Evolutionary conservation across 2,888 invertebrate species (phyloP).

Genomic region (Melieria crassipennis): DNA sequence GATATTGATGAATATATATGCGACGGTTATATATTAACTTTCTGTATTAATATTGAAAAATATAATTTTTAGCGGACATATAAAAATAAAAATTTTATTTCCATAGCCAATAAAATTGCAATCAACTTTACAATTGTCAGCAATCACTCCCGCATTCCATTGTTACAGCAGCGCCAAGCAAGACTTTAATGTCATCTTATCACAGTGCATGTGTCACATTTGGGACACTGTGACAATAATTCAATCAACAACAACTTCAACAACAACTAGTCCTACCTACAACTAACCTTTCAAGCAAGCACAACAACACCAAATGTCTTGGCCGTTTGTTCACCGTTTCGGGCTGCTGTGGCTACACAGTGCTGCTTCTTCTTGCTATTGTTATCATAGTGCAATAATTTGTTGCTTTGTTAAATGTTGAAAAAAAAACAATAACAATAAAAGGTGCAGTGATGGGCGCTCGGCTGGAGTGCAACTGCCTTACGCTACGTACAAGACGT

Average conservation of each 20-base stretch:
- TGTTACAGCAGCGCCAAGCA: constrained; percentile 2
- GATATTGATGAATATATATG: too few relatives aligned
- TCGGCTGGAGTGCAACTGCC: too few relatives aligned
- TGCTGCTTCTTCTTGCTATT: background rate
- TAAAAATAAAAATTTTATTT: too few relatives aligned
- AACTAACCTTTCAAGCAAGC: too few relatives aligned
- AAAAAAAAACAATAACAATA: constrained; percentile 3
- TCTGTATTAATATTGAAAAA: too few relatives aligned
- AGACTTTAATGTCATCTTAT: constrained; percentile 31
- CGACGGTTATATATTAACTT: too few relatives aligned
- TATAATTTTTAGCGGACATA: too few relatives aligned
- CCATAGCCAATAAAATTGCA: too few relatives aligned
- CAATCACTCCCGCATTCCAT: too few relatives aligned
- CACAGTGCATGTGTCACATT: constrained; percentile 28
- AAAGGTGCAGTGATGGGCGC: too few relatives aligned
- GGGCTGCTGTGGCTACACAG: background rate
- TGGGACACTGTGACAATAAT: constrained; percentile 28
- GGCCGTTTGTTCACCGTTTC: background rate
- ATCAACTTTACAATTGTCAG: too few relatives aligned
- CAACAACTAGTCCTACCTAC: background rate
- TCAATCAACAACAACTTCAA: constrained; percentile 25
- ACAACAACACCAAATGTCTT: too few relatives aligned
- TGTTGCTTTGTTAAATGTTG: background rate
- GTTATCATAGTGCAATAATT: constrained; percentile 2
- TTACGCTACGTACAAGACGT: background rate